Base-by-base conservation (phyloP, 2,888 invertebrate genomes). In the Mimachlamys varia region DNA sequence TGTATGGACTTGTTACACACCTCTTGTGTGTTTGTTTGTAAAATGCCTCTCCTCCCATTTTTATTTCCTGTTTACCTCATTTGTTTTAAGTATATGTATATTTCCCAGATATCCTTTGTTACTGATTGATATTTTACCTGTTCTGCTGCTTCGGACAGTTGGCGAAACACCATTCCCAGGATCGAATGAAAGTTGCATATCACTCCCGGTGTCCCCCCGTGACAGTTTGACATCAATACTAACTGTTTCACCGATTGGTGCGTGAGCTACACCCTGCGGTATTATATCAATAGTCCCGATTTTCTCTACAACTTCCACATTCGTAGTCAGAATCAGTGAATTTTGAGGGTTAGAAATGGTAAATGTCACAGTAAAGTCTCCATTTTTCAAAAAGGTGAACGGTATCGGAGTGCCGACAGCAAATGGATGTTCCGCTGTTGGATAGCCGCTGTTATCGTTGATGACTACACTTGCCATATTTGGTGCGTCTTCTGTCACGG, bases 381-480 rank as follows among this genome's bases (percentile, higher is more conserved):
- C 92, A 37, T 89, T 91, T 58, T 93, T 93, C n/a, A 91, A 90
- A 87, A 92, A 93, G 27, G 76, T 89, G 55, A 93, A 91, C 0
- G 90, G 55, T 7, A 92, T 88, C 15, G 27, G 53, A 7, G 33
- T 87, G 4, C 90, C 88, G 17, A 93, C 55, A 88, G 92, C 92
- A 91, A 92, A 93, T 19, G 91, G 58, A 4, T 49, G 12, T n/a
- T 91, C 33, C 0, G 27, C 76, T 38, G 92, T 92, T 5, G 55
- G 88, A 44, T 88, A 90, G 12, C 89, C 92, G 90, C 95, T 95
- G 22, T 94, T 95, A 92, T 94, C 95, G 89, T 93, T 90, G 27
- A 96, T 91, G 0, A 76, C 55, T 17, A 94, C 92, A 0, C 37
- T 92, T 17, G 95, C 95, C 27, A 91, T 93, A 44, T 94, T 94